Evolutionary conservation across 2,888 invertebrate species (phyloP).

Genomic region (Parapristionchus giblindavisi): DNA sequence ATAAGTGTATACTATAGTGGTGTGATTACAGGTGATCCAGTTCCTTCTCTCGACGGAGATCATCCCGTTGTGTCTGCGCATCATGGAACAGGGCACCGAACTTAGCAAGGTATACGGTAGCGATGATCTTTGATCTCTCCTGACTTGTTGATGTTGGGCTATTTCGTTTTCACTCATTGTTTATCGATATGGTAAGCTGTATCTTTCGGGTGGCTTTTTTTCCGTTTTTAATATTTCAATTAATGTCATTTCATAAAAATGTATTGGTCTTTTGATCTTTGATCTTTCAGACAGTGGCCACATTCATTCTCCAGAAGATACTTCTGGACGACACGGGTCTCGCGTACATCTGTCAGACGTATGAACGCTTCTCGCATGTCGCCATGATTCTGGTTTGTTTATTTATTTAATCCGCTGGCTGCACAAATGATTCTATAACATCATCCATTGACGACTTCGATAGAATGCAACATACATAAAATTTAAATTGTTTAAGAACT

Average conservation of each 20-base stretch:
- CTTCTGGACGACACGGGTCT: slow-evolving; percentile 95
- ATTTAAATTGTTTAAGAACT: no score
- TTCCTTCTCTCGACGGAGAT: slow-evolving; percentile 98
- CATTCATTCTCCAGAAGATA: slow-evolving; percentile 96
- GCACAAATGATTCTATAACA: no score
- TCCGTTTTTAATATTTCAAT: no score
- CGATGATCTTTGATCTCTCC: neutral
- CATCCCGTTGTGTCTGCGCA: slow-evolving; percentile 94
- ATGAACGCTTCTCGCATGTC: slow-evolving; percentile 98
- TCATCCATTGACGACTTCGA: no score
- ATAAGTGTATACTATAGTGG: slow-evolving; percentile 75
- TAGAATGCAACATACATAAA: no score
- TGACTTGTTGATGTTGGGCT: neutral
- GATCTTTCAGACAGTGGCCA: slow-evolving; percentile 97
- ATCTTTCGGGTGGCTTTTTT: no score
- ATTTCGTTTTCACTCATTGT: neutral
- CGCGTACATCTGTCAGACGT: slow-evolving; percentile 98
- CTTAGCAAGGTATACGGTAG: slow-evolving; percentile 26
- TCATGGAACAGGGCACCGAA: slow-evolving; percentile 87
- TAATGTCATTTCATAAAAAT: no score
- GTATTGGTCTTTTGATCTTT: no score
- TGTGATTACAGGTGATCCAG: slow-evolving; percentile 85
- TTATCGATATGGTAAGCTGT: no score
- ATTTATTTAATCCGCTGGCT: no score
- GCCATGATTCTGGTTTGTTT: slow-evolving; percentile 89